A percentile compares a stretch with the other conserved stretches of the same genome.
phyloP scores from a whole-genome alignment of 2,113 vertebrate species.

The Felis catus region F.catus_Fca126_mat1.0 CM031419.1:67862501-67863000 shows the following conservation, averaged over 20 bases:
- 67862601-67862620: not conserved
- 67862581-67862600: not conserved
- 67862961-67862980: not conserved
- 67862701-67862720: not conserved
- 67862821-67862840: not conserved
- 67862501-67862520: not conserved
- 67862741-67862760: not conserved
- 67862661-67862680: not conserved
- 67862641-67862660: not conserved
- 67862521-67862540: not conserved
- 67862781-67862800: not conserved
- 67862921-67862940: slow-evolving; percentile 2
- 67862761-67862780: not conserved
- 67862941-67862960: not conserved
- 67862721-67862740: not conserved
- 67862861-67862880: not conserved
- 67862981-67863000: slow-evolving; percentile 29
- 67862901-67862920: not conserved
- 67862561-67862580: slow-evolving; percentile 3
- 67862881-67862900: not conserved
- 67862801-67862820: not conserved
- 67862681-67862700: not conserved
- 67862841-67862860: not conserved
- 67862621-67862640: not conserved
- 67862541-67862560: not conserved